Evolutionary conservation across 2,888 invertebrate genomes (phyloP), one percentile per base, ranked within the genome.

Genomic region (Lordiphosa fenestrarum): DNA sequence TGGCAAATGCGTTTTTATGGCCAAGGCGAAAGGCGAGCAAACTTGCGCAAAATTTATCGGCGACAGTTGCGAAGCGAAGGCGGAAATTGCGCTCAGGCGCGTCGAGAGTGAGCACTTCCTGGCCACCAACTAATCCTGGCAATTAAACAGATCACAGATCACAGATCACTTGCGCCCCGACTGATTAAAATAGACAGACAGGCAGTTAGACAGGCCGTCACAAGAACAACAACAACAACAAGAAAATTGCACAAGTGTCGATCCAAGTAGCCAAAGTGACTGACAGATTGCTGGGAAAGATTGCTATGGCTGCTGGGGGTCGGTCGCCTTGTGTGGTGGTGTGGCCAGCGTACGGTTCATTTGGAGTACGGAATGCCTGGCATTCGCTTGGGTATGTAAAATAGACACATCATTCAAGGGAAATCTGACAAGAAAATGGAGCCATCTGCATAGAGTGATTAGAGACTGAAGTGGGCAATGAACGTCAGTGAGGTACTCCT

Each of bases 21-120:
- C 30, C 30, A 30, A 30, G 1, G 25, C 6, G 25, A 15, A 2
- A 15, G 2, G 2, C 15, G 15, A 2, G 15, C 15, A 30, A 30
- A 30, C 9, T 30, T 30, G 9, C 9, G 53, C 67, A 35, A 78
- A 86, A 84, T 84, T 84, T 86, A 86, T 84, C 66, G 77, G 74
- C 80, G 68, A 84, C 84, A 84, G 86, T 84, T 84, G 83, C 50
- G 39, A 48, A 36, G 56, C 64, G 19, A 47, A 52, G 69, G 63
- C 77, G 82, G 78, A 80, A 84, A 73, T 78, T 67, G 84, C 66
- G 76, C 69, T 76, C 70, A 76, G 66, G 66, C 84, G 76, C 56
- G 25, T 1, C 6, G 25, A 33, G 42, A 15, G 21, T 25, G 33
- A 58, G 58, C 53, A 72, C 78, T 80, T 84, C 84, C 80, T 84